Conservation (phyloP, 2,797 vertebrate genomes). For the Xiphophorus birchmanni region DNA sequence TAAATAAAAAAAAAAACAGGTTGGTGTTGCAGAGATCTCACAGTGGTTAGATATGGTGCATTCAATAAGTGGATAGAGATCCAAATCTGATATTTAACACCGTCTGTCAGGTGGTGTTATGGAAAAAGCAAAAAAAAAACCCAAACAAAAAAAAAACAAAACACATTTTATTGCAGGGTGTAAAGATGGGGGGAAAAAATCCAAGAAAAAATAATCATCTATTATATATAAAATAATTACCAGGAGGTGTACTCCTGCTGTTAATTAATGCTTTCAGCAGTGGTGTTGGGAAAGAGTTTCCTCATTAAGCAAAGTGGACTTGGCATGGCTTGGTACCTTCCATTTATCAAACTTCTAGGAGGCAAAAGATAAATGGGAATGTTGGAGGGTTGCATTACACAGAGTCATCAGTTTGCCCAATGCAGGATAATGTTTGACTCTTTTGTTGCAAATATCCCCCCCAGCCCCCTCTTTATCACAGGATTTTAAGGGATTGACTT, state of each 20-base stretch:
- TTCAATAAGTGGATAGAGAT: not conserved
- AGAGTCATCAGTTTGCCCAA: constrained; percentile 55
- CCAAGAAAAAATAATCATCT: not conserved
- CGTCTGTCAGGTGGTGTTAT: too few relatives aligned
- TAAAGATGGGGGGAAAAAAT: not conserved
- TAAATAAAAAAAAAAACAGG: not conserved
- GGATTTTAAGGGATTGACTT: constrained; percentile 16
- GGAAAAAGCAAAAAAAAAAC: not conserved
- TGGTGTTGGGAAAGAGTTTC: constrained; percentile 55
- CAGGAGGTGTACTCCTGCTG: not conserved
- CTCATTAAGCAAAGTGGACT: constrained; percentile 37
- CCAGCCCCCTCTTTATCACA: constrained; percentile 40
- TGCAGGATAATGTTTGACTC: constrained; percentile 56
- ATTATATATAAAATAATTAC: not conserved
- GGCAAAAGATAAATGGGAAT: constrained; percentile 11
- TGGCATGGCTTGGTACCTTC: not conserved
- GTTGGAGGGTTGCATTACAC: constrained; percentile 15
- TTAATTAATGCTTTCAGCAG: constrained; percentile 17
- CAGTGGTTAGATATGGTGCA: not conserved
- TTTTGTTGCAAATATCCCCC: constrained; percentile 32
- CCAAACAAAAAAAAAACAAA: too few relatives aligned
- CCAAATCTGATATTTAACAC: too few relatives aligned
- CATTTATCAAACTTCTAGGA: not conserved
- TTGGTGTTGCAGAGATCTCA: not conserved
- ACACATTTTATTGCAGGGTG: too few relatives aligned